These are phyloP conservation scores for Alauda arvensis DNA, from an alignment of 2,797 vertebrate genomes.

Conservation along the genomic window DNA sequence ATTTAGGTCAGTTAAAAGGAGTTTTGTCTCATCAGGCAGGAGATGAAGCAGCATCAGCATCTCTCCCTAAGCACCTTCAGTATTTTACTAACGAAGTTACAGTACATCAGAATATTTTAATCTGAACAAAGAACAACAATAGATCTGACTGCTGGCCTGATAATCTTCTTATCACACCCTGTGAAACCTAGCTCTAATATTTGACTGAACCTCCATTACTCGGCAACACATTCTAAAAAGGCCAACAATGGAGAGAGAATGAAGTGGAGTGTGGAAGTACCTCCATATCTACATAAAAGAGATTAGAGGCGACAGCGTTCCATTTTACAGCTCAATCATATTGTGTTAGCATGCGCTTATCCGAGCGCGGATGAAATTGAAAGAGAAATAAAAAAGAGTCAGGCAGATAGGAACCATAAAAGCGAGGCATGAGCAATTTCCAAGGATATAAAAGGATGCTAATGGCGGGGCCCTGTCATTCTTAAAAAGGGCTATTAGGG, in stretches of 20 bases:
- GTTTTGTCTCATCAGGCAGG: slow-evolving; percentile 60
- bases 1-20: slow-evolving; percentile 59
- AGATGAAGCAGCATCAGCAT: slow-evolving; percentile 20
- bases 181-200: slow-evolving; percentile 80
- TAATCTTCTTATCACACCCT: slow-evolving; percentile 78
- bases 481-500: slow-evolving; percentile 92
- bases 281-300: slow-evolving; percentile 93
- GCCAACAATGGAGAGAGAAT: slow-evolving; percentile 75
- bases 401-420: slow-evolving; percentile 87
- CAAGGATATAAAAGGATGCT: slow-evolving; percentile 88
- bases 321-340: slow-evolving; percentile 93
- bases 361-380: slow-evolving; percentile 89
- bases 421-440: slow-evolving; percentile 91
- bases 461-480: slow-evolving; percentile 90
- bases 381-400: slow-evolving; percentile 92
- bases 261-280: slow-evolving; percentile 81
- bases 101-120: slow-evolving; percentile 78
- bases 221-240: slow-evolving; percentile 69
- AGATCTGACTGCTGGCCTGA: slow-evolving; percentile 71
- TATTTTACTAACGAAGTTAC: slow-evolving; percentile 74
- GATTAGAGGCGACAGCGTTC: slow-evolving; percentile 90
- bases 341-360: slow-evolving; percentile 88
- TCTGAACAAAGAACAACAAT: slow-evolving; percentile 76
- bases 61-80: slow-evolving; percentile 62
- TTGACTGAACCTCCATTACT: slow-evolving; percentile 72